Base-by-base conservation (phyloP, 2,888 invertebrate genomes). In the Trypoxylon attenuatum region DNA sequence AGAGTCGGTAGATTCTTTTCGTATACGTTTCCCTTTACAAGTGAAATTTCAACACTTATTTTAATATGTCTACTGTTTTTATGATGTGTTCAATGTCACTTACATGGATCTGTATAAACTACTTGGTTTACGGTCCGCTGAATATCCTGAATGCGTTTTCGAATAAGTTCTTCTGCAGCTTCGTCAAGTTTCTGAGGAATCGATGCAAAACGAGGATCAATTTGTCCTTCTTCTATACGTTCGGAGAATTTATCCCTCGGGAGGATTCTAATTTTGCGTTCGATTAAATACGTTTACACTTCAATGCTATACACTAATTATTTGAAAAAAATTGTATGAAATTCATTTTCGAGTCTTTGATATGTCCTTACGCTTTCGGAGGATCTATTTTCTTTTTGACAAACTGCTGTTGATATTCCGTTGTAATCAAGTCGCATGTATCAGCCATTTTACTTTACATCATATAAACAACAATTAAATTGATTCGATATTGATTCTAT, bases 331-430 rank as follows among this genome's bases (percentile, higher is more conserved):
- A 25, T 19, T 21, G 41, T 2, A 1, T 41, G 13, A 42, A 15
- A 19, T 19, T 41, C 5, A 5, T 0, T 25, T 5, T 22, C 39
- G n/a, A 18, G n/a, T 8, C 3, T 2, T 29, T 15, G 5, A 21
- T 5, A 23, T 6, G 2, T 59, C 56, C 69, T 81, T 56, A 82
- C 82, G 69, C 46, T 15, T 59, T 16, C 29, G 55, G 33, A 45
- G 61, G 73, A n/a, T 47, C 49, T 2, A 49, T 22, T 29, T 73
- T 72, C 23, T 75, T 76, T 2, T 38, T 55, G 0, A 60, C 58
- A 53, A 57, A 83, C 46, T 80, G 77, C 6, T 60, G 39, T 10
- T 62, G 70, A 62, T 80, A 81, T 53, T 83, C 84, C 0, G 82
- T 77, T 4, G 52, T 60, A 18, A 78, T 71, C 33, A 79, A 50